Evolutionary conservation across 1,140 invertebrate species (phyloP), one percentile per base, ranked within the genome.

Genomic region (Wiebesia pumilae): DNA sequence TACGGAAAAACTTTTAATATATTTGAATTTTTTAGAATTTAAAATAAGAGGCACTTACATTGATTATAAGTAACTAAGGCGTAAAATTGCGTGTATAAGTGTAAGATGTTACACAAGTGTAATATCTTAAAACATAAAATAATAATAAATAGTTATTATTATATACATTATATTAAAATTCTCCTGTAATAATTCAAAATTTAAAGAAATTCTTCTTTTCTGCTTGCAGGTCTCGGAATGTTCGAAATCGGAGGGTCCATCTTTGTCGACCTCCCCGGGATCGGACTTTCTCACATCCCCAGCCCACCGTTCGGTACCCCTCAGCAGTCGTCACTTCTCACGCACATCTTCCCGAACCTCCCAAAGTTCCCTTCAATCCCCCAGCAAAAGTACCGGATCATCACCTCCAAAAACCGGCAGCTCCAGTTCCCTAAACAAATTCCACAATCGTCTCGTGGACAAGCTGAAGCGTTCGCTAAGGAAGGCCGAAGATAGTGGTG

Each of bases 361-460:
- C 2, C 95, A 94, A 91, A 94, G 92, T 93, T 95, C 96, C 40
- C 95, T 96, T 47, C 94, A 95, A 30, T 95, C 95, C 54, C 96
- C 94, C 83, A 94, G 95, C 92, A 95, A 95, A 91, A 95, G 94
- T 92, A 94, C 94, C 89, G 92, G 94, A 89, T 95, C 94, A 89
- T 95, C 95, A 81, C 95, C 96, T 58, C 94, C 95, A 40, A 95
- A 95, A 88, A 94, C 94, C 75, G 94, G 94, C 78, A 95, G 91
- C 85, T 94, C 94, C 33, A 95, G 94, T 88, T 97, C 96, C 86
- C 93, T 97, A 87, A 97, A 97, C 89, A 97, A 97, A 94, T 97
- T 98, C 92, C 97, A 97, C 94, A 96, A 95, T 91, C 95, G 97
- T 87, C 94, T 98, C 89, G 96, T 98, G 87, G 97, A 98, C 92